phyloP scores from a whole-genome alignment of 2,113 vertebrate genomes.

The Ceyx melanurus region DNA sequence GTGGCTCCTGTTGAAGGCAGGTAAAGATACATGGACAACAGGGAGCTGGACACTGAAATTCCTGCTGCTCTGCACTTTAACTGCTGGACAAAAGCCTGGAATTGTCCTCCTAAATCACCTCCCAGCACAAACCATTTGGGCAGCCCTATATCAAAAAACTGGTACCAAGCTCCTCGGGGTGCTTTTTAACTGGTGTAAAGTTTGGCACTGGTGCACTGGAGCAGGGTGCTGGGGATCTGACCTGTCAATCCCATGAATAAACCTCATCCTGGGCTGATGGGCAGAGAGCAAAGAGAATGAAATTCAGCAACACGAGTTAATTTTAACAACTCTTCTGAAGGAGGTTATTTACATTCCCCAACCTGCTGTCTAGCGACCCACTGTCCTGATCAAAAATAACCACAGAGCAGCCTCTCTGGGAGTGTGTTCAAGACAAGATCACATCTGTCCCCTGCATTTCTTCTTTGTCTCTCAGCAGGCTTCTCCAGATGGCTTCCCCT shows the following conservation, averaged over 20 bases:
- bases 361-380: background rate
- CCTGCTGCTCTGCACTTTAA: background rate
- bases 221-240: accelerated
- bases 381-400: background rate
- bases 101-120: background rate
- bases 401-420: background rate
- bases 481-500: background rate
- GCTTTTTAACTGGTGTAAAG: background rate
- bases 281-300: too few relatives aligned
- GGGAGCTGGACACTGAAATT: background rate
- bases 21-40: background rate
- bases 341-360: background rate
- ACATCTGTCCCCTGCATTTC: conserved; percentile 3
- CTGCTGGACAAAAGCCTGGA: background rate
- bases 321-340: background rate
- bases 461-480: background rate
- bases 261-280: accelerated
- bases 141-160: background rate
- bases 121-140: background rate
- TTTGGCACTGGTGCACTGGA: background rate
- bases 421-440: background rate
- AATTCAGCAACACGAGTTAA: background rate
- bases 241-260: accelerated
- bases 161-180: accelerated
- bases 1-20: background rate